phyloP scores from a whole-genome alignment of 92 coral and sea anemone species.

The Phymanthus crucifer region DNA sequence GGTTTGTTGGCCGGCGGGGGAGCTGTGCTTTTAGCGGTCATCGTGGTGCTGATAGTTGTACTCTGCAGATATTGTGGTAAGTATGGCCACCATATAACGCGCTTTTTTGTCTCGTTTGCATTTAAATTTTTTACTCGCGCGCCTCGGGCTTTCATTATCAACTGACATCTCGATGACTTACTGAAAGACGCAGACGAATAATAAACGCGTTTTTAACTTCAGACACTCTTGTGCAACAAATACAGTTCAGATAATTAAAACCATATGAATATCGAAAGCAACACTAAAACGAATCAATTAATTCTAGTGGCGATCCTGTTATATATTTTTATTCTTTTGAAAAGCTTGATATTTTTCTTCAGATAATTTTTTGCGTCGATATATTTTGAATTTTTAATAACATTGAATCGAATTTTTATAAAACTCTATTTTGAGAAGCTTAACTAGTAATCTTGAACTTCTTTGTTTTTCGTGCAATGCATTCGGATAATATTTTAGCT shows the following conservation, averaged over 20 bases:
- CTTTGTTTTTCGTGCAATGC: no score
- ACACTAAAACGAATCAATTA: neutral
- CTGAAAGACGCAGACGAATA: neutral
- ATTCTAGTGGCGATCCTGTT: neutral
- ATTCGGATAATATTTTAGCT: no score
- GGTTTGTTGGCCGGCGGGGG: conserved; percentile 50
- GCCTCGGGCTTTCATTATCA: neutral
- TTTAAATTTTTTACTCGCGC: neutral
- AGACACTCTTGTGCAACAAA: neutral
- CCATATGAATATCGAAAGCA: neutral
- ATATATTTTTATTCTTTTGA: neutral
- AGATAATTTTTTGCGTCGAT: neutral
- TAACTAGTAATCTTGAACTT: no score
- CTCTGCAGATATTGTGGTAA: conserved; percentile 32
- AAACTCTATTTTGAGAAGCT: no score
- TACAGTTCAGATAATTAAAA: neutral
- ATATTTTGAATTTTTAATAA: no score
- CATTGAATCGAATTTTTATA: no score
- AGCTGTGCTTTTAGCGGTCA: conserved; percentile 37
- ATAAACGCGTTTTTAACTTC: neutral
- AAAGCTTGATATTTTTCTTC: neutral
- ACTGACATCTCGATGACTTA: neutral
- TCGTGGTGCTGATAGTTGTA: conserved; percentile 32
- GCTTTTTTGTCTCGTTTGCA: neutral
- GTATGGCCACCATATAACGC: conserved; percentile 5